Conservation (phyloP, 2,888 invertebrate genomes). For the Patella ulyssiponensis region DNA sequence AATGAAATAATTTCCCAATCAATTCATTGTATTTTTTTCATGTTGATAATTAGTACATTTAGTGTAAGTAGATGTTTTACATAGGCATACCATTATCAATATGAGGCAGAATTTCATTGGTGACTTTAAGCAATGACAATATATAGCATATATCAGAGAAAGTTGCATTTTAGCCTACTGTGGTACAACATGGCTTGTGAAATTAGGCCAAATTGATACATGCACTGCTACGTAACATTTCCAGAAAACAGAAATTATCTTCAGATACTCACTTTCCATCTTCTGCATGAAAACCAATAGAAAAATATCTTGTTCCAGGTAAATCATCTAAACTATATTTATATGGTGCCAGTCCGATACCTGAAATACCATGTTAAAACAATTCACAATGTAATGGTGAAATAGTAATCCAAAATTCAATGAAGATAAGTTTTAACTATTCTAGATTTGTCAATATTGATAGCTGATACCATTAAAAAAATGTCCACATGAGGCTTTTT, state of each 20-base stretch:
- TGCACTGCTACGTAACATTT: background rate
- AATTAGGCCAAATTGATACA: no score
- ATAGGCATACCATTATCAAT: no score
- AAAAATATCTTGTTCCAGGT: conserved; percentile 72
- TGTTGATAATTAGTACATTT: background rate
- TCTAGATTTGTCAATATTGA: no score
- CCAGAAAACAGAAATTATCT: background rate
- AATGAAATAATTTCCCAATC: conserved; percentile 22
- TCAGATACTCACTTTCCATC: conserved; percentile 71
- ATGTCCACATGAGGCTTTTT: no score
- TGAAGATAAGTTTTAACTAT: no score
- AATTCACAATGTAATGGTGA: no score
- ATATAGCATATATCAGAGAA: background rate
- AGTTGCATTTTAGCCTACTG: no score
- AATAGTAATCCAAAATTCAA: no score
- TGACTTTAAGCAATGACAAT: background rate
- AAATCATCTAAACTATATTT: conserved; percentile 71
- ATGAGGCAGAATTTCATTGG: background rate
- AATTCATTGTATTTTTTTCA: background rate
- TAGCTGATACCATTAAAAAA: no score
- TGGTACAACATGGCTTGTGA: no score
- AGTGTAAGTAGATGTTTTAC: no score
- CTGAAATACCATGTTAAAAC: conserved; percentile 39
- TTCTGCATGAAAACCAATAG: conserved; percentile 73
- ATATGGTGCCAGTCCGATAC: conserved; percentile 70